These are phyloP conservation scores for Elanoides forficatus DNA, from an alignment of 2,113 vertebrate genomes.

Conservation along the genomic window DNA sequence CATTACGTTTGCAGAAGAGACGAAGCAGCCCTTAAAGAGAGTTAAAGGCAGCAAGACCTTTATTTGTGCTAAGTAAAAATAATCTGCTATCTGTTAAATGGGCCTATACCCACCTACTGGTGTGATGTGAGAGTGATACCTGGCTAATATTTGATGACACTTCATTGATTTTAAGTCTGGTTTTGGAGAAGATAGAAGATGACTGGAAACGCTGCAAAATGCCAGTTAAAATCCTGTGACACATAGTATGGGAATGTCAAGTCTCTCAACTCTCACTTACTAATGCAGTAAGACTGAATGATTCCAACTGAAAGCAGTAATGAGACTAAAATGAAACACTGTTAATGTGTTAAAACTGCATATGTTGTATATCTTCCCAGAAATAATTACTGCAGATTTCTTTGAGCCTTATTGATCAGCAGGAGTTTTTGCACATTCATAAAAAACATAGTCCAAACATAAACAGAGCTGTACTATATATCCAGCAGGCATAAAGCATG, in stretches of 20 bases:
- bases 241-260: not conserved
- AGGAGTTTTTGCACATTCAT: not conserved
- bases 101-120: not conserved
- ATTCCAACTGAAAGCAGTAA: slow-evolving; percentile 2
- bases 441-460: not conserved
- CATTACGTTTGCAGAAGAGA: not conserved
- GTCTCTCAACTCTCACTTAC: not conserved
- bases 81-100: not conserved
- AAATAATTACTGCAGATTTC: slow-evolving; percentile 38
- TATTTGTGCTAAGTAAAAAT: not conserved
- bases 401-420: slow-evolving; percentile 19
- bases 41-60: not conserved
- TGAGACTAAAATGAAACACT: slow-evolving; percentile 8
- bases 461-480: not conserved
- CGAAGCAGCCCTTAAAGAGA: not conserved
- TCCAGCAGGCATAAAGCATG: not conserved
- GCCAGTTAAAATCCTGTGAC: not conserved
- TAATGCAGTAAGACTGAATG: not conserved
- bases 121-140: not conserved
- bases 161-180: not conserved
- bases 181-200: not conserved
- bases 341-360: not conserved
- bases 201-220: not conserved
- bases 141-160: not conserved
- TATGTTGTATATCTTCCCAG: slow-evolving; percentile 14